phyloP scores from a whole-genome alignment of 2,797 vertebrate species.

The Aplochiton taeniatus region DNA sequence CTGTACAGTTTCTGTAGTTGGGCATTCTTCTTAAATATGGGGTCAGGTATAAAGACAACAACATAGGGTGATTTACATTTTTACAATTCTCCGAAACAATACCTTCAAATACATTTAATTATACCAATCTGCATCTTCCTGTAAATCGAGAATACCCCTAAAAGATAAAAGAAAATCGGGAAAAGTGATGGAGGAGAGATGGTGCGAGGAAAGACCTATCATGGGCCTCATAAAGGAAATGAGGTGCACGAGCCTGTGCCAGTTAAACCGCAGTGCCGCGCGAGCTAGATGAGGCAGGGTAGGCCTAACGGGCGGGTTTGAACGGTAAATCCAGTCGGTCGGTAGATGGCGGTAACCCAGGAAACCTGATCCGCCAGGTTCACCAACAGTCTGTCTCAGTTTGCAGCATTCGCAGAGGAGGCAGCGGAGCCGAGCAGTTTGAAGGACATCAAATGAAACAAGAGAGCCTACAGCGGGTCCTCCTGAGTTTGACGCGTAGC shows the following conservation, averaged over 20 bases:
- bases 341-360: constrained; percentile 83
- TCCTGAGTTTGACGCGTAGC: constrained; percentile 68
- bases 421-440: constrained; percentile 76
- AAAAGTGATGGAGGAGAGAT: constrained; percentile 21
- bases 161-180: background rate
- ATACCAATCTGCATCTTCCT: constrained; percentile 9
- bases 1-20: too few relatives aligned
- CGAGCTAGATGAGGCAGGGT: constrained; percentile 45
- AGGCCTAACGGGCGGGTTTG: constrained; percentile 38
- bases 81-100: constrained; percentile 4
- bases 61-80: background rate
- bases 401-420: constrained; percentile 78
- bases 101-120: background rate
- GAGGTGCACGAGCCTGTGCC: constrained; percentile 69
- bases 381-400: constrained; percentile 71
- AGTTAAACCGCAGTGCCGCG: constrained; percentile 75
- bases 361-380: constrained; percentile 78
- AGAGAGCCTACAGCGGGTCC: constrained; percentile 77
- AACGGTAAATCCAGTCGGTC: constrained; percentile 63
- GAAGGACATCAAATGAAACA: constrained; percentile 82
- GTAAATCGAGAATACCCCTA: constrained; percentile 20
- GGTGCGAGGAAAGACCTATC: background rate
- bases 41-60: too few relatives aligned
- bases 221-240: constrained; percentile 65
- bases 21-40: too few relatives aligned